Evolutionary conservation across 2,888 invertebrate genomes (phyloP).

Genomic region (Hyalella azteca): DNA sequence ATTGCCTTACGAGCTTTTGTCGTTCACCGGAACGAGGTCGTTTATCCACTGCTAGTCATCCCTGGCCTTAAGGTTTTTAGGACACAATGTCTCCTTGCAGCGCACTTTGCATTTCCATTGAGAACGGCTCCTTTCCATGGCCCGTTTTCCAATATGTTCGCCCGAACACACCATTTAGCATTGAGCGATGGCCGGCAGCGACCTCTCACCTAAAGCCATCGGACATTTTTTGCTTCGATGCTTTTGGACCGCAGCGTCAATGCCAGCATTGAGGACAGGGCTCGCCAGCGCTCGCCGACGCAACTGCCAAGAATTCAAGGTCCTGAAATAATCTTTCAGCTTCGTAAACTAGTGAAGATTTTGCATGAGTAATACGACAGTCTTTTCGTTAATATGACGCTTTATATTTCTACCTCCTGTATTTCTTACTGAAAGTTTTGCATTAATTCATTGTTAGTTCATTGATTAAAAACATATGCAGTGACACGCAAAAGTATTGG

Average conservation of each 20-base stretch:
- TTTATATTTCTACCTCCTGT: too few relatives aligned
- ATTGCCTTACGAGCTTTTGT: too few relatives aligned
- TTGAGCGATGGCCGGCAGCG: conserved; percentile 31
- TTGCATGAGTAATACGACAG: too few relatives aligned
- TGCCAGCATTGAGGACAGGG: not conserved
- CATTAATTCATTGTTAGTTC: too few relatives aligned
- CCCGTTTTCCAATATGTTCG: conserved; percentile 30
- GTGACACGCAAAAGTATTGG: too few relatives aligned
- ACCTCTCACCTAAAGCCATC: conserved; percentile 26
- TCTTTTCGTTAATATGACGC: too few relatives aligned
- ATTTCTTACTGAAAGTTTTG: too few relatives aligned
- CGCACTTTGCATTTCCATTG: conserved; percentile 33
- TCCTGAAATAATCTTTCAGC: too few relatives aligned
- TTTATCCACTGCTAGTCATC: conserved; percentile 24
- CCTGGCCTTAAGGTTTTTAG: conserved; percentile 31
- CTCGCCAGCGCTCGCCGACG: not conserved
- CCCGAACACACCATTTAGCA: conserved; percentile 36
- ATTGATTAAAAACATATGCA: too few relatives aligned
- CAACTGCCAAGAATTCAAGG: too few relatives aligned
- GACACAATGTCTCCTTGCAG: conserved; percentile 30
- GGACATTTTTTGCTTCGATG: conserved; percentile 10
- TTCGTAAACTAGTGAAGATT: too few relatives aligned
- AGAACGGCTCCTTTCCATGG: conserved; percentile 33
- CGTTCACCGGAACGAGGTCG: conserved; percentile 33
- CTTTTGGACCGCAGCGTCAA: conserved; percentile 9